These are phyloP conservation scores for Rhodophaea formosa DNA, from an alignment of 2,888 invertebrate genomes.

Conservation along the genomic window DNA sequence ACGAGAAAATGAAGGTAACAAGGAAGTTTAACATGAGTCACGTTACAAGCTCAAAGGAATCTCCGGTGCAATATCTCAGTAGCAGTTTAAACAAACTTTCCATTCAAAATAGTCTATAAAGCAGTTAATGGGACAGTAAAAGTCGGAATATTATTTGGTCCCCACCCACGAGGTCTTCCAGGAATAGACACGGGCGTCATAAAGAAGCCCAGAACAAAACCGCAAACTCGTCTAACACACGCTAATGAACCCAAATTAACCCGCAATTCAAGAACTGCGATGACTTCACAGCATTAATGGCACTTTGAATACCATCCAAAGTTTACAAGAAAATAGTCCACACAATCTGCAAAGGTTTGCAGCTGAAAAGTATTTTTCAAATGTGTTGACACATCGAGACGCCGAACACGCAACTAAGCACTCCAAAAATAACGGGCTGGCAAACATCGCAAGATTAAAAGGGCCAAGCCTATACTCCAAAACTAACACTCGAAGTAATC, in stretches of 20 bases:
- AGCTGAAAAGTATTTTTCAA: slow-evolving; percentile 25
- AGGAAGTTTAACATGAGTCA: slow-evolving; percentile 7
- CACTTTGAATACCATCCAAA: background rate
- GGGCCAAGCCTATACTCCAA: slow-evolving; percentile 34
- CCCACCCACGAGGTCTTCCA: slow-evolving; percentile 60
- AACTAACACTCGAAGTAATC: slow-evolving; percentile 37
- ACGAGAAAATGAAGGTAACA: background rate
- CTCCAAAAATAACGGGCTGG: slow-evolving; percentile 58
- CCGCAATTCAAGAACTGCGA: slow-evolving; percentile 46
- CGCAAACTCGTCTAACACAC: slow-evolving; percentile 52
- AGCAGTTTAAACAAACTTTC: slow-evolving; percentile 36
- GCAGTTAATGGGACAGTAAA: slow-evolving; percentile 56
- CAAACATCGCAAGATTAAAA: slow-evolving; percentile 49
- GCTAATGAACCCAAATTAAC: slow-evolving; percentile 62
- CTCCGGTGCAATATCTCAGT: slow-evolving; percentile 31
- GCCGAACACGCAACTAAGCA: slow-evolving; percentile 44
- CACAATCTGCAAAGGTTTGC: slow-evolving; percentile 2
- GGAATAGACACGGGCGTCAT: slow-evolving; percentile 63
- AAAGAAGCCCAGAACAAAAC: slow-evolving; percentile 57
- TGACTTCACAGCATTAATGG: slow-evolving; percentile 38
- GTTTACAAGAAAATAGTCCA: background rate
- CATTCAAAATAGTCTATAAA: slow-evolving; percentile 48
- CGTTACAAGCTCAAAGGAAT: background rate
- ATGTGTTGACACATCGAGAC: slow-evolving; percentile 50
- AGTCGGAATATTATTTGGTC: slow-evolving; percentile 49